Evolutionary conservation across 2,888 invertebrate genomes (phyloP).

Genomic region (Podotricha telesiphe): DNA sequence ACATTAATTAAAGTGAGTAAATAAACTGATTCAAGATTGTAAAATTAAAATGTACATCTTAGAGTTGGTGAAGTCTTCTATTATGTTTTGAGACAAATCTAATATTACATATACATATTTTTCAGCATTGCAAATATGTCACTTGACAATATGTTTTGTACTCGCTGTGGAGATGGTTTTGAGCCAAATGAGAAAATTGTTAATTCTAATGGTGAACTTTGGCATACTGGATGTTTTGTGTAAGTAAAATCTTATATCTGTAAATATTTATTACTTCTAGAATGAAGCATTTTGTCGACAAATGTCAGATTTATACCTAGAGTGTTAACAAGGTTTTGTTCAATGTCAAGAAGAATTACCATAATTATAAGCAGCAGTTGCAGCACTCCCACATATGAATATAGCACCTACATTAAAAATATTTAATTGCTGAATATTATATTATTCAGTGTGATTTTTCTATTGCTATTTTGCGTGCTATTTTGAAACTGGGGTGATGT

Average conservation of each 20-base stretch:
- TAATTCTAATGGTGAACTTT: slow-evolving; percentile 98
- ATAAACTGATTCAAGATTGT: too few relatives aligned
- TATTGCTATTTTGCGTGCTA: too few relatives aligned
- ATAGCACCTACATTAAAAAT: not conserved
- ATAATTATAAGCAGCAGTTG: not conserved
- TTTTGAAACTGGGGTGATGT: too few relatives aligned
- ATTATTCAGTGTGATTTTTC: not conserved
- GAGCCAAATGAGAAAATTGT: slow-evolving; percentile 98
- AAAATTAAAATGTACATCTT: too few relatives aligned
- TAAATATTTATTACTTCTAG: too few relatives aligned
- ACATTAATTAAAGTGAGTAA: too few relatives aligned
- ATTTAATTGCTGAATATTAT: not conserved
- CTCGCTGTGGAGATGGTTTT: slow-evolving; percentile 98
- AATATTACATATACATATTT: not conserved
- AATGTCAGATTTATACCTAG: not conserved
- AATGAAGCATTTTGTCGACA: too few relatives aligned
- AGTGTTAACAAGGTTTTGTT: not conserved
- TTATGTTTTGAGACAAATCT: not conserved
- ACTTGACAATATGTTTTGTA: slow-evolving; percentile 96
- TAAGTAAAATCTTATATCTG: slow-evolving; percentile 85
- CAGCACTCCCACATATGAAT: not conserved
- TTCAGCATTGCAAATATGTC: slow-evolving; percentile 87
- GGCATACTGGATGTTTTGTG: slow-evolving; percentile 99
- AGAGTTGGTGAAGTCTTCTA: too few relatives aligned
- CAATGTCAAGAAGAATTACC: not conserved